Evolutionary conservation across 1,140 invertebrate genomes (phyloP).

Genomic region (Musca vetustissima): DNA sequence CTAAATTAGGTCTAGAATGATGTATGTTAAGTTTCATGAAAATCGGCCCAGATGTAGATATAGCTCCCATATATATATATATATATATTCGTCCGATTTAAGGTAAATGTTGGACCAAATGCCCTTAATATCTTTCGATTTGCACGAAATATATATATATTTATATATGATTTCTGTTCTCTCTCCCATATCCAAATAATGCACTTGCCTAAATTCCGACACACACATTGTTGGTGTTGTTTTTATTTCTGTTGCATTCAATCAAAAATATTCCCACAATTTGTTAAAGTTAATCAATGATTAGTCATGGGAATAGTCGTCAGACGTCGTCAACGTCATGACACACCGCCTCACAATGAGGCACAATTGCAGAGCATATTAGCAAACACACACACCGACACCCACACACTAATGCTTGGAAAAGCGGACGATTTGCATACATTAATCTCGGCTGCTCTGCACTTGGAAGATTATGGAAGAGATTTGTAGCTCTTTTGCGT

Average conservation of each 20-base stretch:
- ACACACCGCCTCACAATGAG: neutral
- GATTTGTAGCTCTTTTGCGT: slow-evolving; percentile 1
- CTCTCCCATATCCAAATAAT: neutral
- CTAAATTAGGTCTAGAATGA: no score
- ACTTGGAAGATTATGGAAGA: neutral
- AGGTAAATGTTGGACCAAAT: no score
- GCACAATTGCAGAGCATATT: neutral
- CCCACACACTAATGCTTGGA: no score
- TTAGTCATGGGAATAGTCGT: slow-evolving; percentile 18
- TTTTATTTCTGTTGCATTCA: no score
- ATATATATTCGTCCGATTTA: no score
- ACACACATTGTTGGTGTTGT: no score
- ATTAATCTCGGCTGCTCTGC: neutral
- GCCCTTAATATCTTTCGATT: no score
- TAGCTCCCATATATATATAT: no score
- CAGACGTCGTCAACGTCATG: neutral
- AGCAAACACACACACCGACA: no score
- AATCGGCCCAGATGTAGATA: no score
- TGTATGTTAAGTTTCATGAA: no score
- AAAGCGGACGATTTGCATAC: slow-evolving; percentile 9
- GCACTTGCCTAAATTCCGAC: neutral
- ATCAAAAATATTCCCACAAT: slow-evolving; percentile 13
- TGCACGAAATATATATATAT: no score
- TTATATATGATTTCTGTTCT: neutral
- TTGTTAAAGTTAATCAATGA: slow-evolving; percentile 11